Base-by-base conservation (phyloP, 2,797 vertebrate species). In the Parambassis ranga region DNA sequence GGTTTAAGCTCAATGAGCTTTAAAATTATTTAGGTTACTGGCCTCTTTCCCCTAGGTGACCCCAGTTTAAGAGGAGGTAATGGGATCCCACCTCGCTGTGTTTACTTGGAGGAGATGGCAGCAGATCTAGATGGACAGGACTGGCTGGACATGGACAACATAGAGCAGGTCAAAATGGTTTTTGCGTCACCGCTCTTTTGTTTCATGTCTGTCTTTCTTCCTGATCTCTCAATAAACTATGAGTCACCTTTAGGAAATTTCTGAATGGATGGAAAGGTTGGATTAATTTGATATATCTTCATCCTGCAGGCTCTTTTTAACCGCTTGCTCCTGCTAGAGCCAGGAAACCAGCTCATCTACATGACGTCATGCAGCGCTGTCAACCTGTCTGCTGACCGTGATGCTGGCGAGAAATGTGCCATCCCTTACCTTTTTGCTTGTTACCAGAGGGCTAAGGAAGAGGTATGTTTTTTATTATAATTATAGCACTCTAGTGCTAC, bases 121-220 rank as follows among this genome's bases (percentile, higher is more conserved):
- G 84, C 94, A 0, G 96, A 98, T 66, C 90, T 98, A 60, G 96
- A 98, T 23, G 98, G 96, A 36, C 98, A 99, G 90, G 97, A 99
- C 91, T 98, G 96, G 96, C 92, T 99, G 57, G 96, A 99, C 87
- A 98, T 98, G 97, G 92, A 95, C 79, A 99, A 96, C 1, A 91
- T 99, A 10, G 97, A 98, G 69, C 96, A 98, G 95, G 97, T 99
- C 36, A 19, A 65, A 66, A 6, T 38, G 15, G 15, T 47, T 49
- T 33, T n/a, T 42, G 19, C 41, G 36, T 37, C n/a, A 44, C 30
- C 13, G 13, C 37, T 49, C 8, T n/a, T 14, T 42, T 30, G 30
- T 23, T 24, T 10, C 56, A 5, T 13, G 8, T 1, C 26, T 35
- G 15, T 53, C n/a, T 50, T 61, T 51, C 18, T 51, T 15, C 41